These are phyloP conservation scores for Heterodera filipjevi DNA, from an alignment of 2,888 invertebrate species.

Conservation along the genomic window DNA sequence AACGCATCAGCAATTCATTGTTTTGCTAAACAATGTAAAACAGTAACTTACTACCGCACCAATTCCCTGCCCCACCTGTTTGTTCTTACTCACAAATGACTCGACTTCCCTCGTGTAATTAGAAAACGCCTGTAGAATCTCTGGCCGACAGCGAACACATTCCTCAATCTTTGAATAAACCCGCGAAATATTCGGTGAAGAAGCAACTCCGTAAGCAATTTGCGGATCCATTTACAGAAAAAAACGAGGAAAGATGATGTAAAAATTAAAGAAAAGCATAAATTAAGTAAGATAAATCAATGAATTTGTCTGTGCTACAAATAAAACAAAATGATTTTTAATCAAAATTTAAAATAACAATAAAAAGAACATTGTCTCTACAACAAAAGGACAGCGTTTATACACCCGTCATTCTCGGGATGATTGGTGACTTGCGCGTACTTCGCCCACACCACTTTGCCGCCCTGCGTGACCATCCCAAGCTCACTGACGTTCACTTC, in stretches of 20 bases:
- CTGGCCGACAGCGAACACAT: not conserved
- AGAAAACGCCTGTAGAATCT: conserved; percentile 14
- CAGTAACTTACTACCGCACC: not conserved
- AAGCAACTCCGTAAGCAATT: not conserved
- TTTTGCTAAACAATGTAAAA: conserved; percentile 11
- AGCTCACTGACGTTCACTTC: conserved; percentile 90
- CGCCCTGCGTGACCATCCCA: conserved; percentile 95
- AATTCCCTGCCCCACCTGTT: not conserved
- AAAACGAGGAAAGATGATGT: not conserved
- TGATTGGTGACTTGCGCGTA: conserved; percentile 98
- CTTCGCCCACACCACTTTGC: conserved; percentile 98
- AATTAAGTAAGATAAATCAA: not conserved
- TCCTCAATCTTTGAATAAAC: not conserved
- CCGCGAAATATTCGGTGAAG: not conserved
- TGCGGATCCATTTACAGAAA: not conserved
- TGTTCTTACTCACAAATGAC: not conserved
- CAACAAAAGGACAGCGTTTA: conserved; percentile 94
- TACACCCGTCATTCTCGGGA: conserved; percentile 99
- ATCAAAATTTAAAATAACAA: conserved; percentile 14
- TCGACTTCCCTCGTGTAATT: conserved; percentile 16
- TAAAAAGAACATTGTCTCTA: conserved; percentile 69
- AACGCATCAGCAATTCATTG: conserved; percentile 5
- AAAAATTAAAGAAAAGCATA: not conserved
- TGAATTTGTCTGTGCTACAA: no score
- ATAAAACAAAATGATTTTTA: conserved; percentile 28